Evolutionary conservation across 2,797 vertebrate genomes (phyloP).

Genomic region (Catharus ustulatus): DNA sequence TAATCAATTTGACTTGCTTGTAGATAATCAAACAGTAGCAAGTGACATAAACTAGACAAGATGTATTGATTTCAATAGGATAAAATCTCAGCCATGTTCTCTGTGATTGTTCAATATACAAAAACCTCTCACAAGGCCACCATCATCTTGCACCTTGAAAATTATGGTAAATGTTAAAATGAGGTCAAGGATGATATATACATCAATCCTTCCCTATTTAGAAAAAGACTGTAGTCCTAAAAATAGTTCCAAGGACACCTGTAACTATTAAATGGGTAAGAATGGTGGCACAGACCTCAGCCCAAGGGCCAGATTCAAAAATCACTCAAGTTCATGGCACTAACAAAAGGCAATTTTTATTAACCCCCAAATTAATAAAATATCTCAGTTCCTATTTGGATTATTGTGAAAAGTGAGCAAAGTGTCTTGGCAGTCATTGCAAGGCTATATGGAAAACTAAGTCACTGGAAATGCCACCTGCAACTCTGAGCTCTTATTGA

Average conservation of each 20-base stretch:
- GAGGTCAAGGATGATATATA: neutral
- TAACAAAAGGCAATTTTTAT: neutral
- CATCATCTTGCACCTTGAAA: neutral
- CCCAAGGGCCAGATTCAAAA: neutral
- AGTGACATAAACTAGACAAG: neutral
- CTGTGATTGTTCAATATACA: neutral
- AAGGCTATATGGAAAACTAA: neutral
- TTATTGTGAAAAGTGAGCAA: neutral
- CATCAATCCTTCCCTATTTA: neutral
- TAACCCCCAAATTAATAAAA: neutral
- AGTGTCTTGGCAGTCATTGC: neutral
- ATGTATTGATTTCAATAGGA: conserved; percentile 14
- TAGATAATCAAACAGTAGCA: conserved; percentile 30
- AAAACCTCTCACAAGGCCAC: neutral
- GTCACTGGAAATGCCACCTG: neutral
- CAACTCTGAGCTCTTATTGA: neutral
- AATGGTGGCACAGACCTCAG: neutral
- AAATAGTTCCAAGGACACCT: neutral
- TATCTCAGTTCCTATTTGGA: neutral
- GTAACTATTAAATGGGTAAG: neutral
- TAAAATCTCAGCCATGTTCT: neutral
- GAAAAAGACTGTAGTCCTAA: neutral
- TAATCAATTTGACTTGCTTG: conserved; percentile 52
- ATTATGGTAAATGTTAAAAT: neutral
- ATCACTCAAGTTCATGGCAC: neutral